A percentile compares a stretch with the other conserved stretches of the same genome.
Evolutionary conservation across 1,140 invertebrate genomes (phyloP).

Genomic region (Aphelinus certus): DNA sequence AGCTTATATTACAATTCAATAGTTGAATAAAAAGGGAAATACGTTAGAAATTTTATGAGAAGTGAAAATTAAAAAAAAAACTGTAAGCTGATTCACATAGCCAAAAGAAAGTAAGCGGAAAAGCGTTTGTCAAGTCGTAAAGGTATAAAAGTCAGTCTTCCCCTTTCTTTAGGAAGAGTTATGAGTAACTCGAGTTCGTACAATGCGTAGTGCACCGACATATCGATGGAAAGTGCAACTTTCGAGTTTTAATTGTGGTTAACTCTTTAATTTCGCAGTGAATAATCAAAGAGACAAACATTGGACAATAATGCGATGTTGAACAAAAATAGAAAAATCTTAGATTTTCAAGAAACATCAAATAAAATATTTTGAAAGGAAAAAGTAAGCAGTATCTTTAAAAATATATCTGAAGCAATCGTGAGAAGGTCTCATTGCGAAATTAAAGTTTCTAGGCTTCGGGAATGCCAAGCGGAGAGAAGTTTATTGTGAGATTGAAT

Average conservation of each 20-base stretch:
- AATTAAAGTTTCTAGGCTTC: conserved; percentile 26
- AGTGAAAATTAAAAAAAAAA: too few species aligned
- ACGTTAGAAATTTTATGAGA: too few species aligned
- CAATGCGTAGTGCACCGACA: conserved; percentile 20
- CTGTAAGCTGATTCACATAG: too few species aligned
- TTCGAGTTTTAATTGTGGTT: conserved; percentile 24
- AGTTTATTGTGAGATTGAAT: conserved; percentile 28
- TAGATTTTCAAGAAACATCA: conserved; percentile 25
- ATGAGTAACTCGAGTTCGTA: conserved; percentile 15
- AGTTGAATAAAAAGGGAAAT: too few species aligned
- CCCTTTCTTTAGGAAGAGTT: conserved; percentile 20
- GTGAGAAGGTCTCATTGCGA: conserved; percentile 25
- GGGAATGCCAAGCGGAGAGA: conserved; percentile 15
- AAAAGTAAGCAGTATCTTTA: conserved; percentile 15
- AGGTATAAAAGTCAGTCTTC: conserved; percentile 26
- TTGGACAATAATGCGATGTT: conserved; percentile 31
- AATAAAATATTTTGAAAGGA: conserved; percentile 20
- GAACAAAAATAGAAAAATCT: conserved; percentile 14
- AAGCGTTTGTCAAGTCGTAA: conserved; percentile 10
- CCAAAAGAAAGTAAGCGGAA: neutral
- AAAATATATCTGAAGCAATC: conserved; percentile 16
- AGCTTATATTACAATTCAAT: too few species aligned
- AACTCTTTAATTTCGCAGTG: conserved; percentile 29
- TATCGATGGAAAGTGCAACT: conserved; percentile 35
- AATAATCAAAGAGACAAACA: conserved; percentile 3